Base-by-base conservation (phyloP, 2,113 vertebrate genomes). In the Petroica traversi region DNA sequence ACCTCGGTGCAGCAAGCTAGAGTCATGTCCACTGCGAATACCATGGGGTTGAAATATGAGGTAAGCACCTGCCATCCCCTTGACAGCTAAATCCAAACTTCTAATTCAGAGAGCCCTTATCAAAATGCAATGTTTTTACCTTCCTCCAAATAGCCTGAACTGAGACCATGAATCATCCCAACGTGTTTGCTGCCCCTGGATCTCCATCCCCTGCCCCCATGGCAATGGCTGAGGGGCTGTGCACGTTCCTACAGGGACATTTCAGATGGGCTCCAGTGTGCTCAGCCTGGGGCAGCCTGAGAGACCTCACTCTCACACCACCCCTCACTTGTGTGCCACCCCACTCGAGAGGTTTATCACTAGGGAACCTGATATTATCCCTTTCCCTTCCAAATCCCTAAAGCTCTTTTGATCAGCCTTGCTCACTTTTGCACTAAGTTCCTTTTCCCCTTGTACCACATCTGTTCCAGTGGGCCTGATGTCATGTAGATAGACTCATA, bases 161-260 rank as follows among this genome's bases (percentile, higher is more conserved):
- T 68, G 38, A 59, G 34, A 23, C 29, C 6, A 5, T 38, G 43
- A 52, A 40, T 34, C 28, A 40, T 11, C 43, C 34, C 49, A 3
- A 26, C 0, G 0, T 31, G 38, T 61, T 75, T 75, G 77, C 45
- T 89, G 68, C 16, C 45, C 2, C 1, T 12, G 29, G 24, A 46
- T 67, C 45, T 74, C n/a, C 40, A 22, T 45, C 7, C 12, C 31
- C 48, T 18, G 23, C 8, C 20, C 40, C 10, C 26, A 5, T 2
- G 20, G 77, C 1, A 1, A 3, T 25, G 49, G 26, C 31, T 57
- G 43, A 57, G 57, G 23, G 49, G 33, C 13, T n/a, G 43, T 14
- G 23, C 28, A 43, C 0, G 0, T 34, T 17, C 33, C 19, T 20
- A 24, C 31, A n/a, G 33, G 33, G 28, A 20, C n/a, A n/a, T 69